Percentiles rank a stretch among this genome's conserved stretches.
Conservation (phyloP, 2,888 invertebrate genomes). For the Nomada lathburiana region DNA sequence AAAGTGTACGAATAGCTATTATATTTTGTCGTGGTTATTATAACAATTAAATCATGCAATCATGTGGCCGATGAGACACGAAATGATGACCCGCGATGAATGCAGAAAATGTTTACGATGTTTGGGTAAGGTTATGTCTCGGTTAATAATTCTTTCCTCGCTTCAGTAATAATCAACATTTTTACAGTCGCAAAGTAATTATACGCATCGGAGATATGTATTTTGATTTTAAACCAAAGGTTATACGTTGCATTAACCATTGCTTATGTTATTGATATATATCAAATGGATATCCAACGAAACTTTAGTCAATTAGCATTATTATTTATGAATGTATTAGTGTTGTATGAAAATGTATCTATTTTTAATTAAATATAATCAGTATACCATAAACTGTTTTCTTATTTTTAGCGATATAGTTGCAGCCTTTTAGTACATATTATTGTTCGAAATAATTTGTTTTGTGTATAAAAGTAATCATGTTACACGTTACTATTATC, state of each 20-base stretch:
- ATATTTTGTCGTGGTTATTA: constrained; percentile 44
- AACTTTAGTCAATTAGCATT: constrained; percentile 14
- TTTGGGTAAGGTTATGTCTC: constrained; percentile 88
- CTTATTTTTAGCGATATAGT: constrained; percentile 26
- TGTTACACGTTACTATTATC: neutral
- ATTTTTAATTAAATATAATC: constrained; percentile 37
- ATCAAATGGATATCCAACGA: constrained; percentile 13
- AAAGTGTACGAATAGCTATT: constrained; percentile 54
- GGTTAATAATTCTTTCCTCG: constrained; percentile 39
- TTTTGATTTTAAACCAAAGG: constrained; percentile 20
- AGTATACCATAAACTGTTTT: constrained; percentile 20
- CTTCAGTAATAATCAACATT: constrained; percentile 21
- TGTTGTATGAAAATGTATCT: constrained; percentile 36
- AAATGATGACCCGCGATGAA: constrained; percentile 93
- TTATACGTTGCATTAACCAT: neutral
- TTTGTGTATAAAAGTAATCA: neutral
- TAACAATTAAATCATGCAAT: constrained; percentile 63
- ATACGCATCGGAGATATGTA: neutral
- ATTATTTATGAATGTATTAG: constrained; percentile 39
- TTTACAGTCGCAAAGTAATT: constrained; percentile 12
- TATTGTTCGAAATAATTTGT: constrained; percentile 1
- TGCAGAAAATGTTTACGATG: constrained; percentile 94
- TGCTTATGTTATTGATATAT: constrained; percentile 12
- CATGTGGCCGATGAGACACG: constrained; percentile 90
- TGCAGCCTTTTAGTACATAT: neutral